Evolutionary conservation across 2,797 vertebrate species (phyloP).

Genomic region (Karalla daura): DNA sequence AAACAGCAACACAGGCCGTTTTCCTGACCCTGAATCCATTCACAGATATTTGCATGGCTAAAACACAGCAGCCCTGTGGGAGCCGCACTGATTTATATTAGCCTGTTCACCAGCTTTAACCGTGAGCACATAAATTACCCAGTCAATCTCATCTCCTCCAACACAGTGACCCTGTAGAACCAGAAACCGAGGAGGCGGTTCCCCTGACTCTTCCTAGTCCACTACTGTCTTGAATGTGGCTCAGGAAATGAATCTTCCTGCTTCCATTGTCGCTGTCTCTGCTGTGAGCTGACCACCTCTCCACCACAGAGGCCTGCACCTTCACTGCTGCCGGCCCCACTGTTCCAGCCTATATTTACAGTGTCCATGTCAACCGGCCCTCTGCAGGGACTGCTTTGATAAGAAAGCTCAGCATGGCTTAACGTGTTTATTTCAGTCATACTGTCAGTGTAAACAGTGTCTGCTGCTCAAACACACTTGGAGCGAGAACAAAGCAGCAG

Average conservation of each 20-base stretch:
- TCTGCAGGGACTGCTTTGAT: slow-evolving; percentile 63
- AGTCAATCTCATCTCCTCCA: slow-evolving; percentile 32
- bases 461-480: slow-evolving; percentile 29
- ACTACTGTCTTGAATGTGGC: slow-evolving; percentile 13
- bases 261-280: slow-evolving; percentile 8
- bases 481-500: slow-evolving; percentile 22
- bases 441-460: slow-evolving; percentile 55
- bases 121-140: slow-evolving; percentile 27
- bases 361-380: slow-evolving; percentile 72
- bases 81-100: slow-evolving; percentile 43
- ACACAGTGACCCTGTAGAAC: slow-evolving; percentile 6
- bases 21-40: slow-evolving; percentile 29
- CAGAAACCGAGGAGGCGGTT: not conserved
- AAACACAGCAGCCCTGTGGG: slow-evolving; percentile 14
- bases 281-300: slow-evolving; percentile 24
- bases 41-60: not conserved
- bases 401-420: slow-evolving; percentile 66
- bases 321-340: slow-evolving; percentile 47
- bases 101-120: slow-evolving; percentile 5
- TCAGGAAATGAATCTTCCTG: not conserved
- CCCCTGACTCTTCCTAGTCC: slow-evolving; percentile 1
- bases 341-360: slow-evolving; percentile 68
- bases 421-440: slow-evolving; percentile 71
- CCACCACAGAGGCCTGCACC: slow-evolving; percentile 37
- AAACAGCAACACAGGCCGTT: slow-evolving; percentile 33